Evolutionary conservation across 23 tunicate species (phyloP), one percentile per base, ranked within the genome.

Genomic region (Trididemnum miniatum): DNA sequence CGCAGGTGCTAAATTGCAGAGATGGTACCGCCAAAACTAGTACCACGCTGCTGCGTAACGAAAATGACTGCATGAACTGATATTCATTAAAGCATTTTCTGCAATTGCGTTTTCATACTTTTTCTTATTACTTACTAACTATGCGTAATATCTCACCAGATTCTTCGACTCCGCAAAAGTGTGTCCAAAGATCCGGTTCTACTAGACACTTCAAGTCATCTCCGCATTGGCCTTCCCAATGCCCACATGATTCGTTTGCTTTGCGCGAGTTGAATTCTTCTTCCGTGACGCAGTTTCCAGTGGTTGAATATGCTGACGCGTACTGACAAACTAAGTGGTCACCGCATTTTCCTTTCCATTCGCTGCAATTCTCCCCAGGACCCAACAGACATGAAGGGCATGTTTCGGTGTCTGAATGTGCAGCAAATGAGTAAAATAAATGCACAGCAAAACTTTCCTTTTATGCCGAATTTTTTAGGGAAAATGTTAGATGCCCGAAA

Each of bases 271-370:
- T 49, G 39, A 78, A 86, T 28, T 65, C 72, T 2, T 35, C 80
- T 51, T 86, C 72, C 73, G 62, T 28, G 63, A 86, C 90, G 59
- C 90, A 86, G 25, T 71, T 71, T 78, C 90, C 90, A n/a, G n/a
- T 66, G 36, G 49, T n/a, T n/a, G 65, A 60, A 36, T 1, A 59
- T 26, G 76, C 12, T 32, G 87, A 72, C 0, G 35, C 35, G 54
- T 74, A 59, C 33, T 57, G 40, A 59, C 90, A 86, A 28, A 34
- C 35, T 40, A 87, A 30, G 2, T 65, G 82, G 9, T 59, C 76
- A 29, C 65, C 77, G 34, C 91, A 87, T 31, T 80, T 50, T 31
- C 91, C 91, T 0, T 40, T 66, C 79, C 72, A 80, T 0, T 74
- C 81, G 27, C 85, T 79, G 54, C 91, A 87, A 1, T 20, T 32